Evolutionary conservation across 2,113 vertebrate genomes (phyloP).

Genomic region (Mirounga angustirostris): DNA sequence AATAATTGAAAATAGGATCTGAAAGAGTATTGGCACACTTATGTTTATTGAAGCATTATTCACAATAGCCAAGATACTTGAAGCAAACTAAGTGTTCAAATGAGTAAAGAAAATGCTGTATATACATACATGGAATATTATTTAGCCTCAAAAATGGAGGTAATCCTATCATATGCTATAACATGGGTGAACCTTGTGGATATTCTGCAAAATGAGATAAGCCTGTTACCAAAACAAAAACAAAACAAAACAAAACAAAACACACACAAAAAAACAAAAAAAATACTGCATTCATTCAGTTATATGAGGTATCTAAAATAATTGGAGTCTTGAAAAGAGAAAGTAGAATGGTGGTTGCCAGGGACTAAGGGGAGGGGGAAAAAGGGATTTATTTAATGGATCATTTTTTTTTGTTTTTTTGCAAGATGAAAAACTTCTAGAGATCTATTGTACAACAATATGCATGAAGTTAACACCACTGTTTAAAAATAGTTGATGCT

Average conservation of each 20-base stretch:
- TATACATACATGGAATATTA: background rate
- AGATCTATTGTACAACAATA: too few relatives aligned
- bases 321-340: background rate
- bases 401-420: background rate
- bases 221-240: background rate
- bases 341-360: background rate
- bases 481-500: background rate
- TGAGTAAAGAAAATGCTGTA: background rate
- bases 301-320: background rate
- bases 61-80: background rate
- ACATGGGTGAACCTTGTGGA: background rate
- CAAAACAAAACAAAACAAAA: background rate
- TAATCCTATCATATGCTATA: background rate
- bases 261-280: too few relatives aligned
- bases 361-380: background rate
- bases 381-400: background rate
- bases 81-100: background rate
- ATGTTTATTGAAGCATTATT: background rate
- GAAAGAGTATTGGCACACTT: background rate
- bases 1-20: background rate
- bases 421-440: background rate
- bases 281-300: background rate
- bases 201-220: background rate
- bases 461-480: background rate
- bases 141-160: background rate